These are phyloP conservation scores for Pyrocephalus nanus DNA, from an alignment of 2,797 vertebrate species.

Conservation along the genomic window DNA sequence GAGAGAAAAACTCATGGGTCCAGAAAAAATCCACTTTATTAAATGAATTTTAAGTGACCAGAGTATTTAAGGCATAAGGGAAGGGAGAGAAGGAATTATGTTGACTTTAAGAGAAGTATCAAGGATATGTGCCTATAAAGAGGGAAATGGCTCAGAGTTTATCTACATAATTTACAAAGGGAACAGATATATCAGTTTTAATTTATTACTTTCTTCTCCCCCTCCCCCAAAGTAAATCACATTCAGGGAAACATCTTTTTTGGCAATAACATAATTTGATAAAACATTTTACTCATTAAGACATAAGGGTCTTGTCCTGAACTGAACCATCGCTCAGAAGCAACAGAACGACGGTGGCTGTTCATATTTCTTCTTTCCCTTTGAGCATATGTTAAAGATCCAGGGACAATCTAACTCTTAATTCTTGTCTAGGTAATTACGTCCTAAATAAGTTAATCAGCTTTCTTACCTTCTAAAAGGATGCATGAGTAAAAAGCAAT, in stretches of 20 bases:
- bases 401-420: background rate
- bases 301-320: background rate
- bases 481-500: conserved; percentile 43
- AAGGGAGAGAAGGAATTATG: too few relatives aligned
- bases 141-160: background rate
- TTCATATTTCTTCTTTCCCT: background rate
- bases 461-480: conserved; percentile 45
- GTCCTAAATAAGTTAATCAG: conserved; percentile 54
- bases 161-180: background rate
- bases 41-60: too few relatives aligned
- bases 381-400: background rate
- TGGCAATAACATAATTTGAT: background rate
- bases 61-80: background rate
- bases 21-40: background rate
- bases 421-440: conserved; percentile 53
- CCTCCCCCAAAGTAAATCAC: background rate
- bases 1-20: background rate
- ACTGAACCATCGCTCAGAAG: background rate
- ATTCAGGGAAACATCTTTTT: background rate
- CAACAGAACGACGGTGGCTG: background rate
- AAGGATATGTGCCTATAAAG: background rate
- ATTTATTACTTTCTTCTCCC: background rate
- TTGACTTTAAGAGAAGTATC: background rate
- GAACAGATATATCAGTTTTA: background rate
- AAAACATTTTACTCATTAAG: background rate